Base-by-base conservation (phyloP, 2,888 invertebrate species). In the Nemotelus pantherinus region DNA sequence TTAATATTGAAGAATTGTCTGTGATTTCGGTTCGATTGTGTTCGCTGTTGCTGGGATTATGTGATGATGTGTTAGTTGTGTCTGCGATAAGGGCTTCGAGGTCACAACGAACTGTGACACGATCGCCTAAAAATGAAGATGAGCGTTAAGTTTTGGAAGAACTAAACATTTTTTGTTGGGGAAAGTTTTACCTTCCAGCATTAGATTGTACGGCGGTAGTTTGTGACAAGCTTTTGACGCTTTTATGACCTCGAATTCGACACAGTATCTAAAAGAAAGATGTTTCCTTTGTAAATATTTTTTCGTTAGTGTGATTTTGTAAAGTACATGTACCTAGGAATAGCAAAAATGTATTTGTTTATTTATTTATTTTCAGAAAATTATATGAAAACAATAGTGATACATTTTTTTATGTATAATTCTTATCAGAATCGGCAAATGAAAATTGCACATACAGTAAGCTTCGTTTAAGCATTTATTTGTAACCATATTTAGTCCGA, bases 41-140 rank as follows among this genome's bases (percentile, higher is more conserved):
- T 81, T 81, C n/a, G 80, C 78, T 55, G 80, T 77, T 10, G n/a
- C 45, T 60, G 9, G 55, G 44, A 39, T 71, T 75, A 41, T 9
- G 2, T 43, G 60, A 63, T 43, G 55, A 3, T 55, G 63, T 76
- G 55, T 71, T 79, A 80, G 72, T 77, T 7, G 80, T 64, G 70
- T 87, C 87, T 79, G 85, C 83, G 74, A 94, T 90, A 79, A 95
- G 90, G 0, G 95, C 95, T 81, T 94, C 93, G 1, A 93, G 90
- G 86, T 96, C 95, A 85, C 96, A 96, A 80, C 93, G 91, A 0
- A 95, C 93, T 85, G 94, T 94, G 0, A 96, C 92, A 64, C 91
- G 90, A 82, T 92, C 91, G 80, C 94, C 95, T 94, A 87, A 2
- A 84, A 76, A 45, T 43, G 3, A n/a, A 60, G n/a, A 67, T 44